A percentile compares a stretch with the other conserved stretches of the same genome.
These are phyloP conservation scores for Dipus sagitta DNA, from an alignment of 2,797 vertebrate species.

Conservation along the genomic window DNA sequence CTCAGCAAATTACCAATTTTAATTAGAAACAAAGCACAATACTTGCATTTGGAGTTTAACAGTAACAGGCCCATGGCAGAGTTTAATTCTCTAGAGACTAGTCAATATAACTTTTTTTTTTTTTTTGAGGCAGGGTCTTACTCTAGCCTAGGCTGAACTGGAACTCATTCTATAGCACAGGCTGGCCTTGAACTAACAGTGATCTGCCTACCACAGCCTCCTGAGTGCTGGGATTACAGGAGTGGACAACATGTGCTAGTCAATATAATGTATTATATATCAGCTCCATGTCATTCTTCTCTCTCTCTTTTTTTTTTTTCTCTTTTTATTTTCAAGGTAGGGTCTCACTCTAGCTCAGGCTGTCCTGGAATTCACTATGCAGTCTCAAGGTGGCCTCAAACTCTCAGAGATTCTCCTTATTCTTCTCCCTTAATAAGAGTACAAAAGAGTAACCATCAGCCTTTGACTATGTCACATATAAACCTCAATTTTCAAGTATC, in stretches of 20 bases:
- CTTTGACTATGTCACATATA: constrained; percentile 36
- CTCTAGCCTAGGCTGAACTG: too few relatives aligned
- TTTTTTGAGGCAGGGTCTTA: too few relatives aligned
- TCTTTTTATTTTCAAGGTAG: too few relatives aligned
- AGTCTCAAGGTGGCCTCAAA: too few relatives aligned
- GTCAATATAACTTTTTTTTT: constrained; percentile 1
- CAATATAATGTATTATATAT: constrained; percentile 16
- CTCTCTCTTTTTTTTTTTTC: too few relatives aligned
- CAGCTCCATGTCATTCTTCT: background rate
- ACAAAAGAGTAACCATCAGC: constrained; percentile 9
- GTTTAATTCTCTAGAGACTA: background rate
- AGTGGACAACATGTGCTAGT: background rate
- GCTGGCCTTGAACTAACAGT: too few relatives aligned
- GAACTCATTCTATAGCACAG: too few relatives aligned
- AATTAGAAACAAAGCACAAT: constrained; percentile 3
- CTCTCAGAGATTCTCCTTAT: too few relatives aligned
- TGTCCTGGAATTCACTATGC: too few relatives aligned
- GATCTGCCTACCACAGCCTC: too few relatives aligned
- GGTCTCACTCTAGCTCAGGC: too few relatives aligned
- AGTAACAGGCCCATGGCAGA: background rate
- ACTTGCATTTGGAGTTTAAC: background rate
- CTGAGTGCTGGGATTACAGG: too few relatives aligned
- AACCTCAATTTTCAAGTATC: constrained; percentile 22
- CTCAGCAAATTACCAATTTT: background rate
- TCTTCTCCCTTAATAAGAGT: background rate